A percentile compares a stretch with the other conserved stretches of the same genome.
Evolutionary conservation across 2,113 vertebrate species (phyloP).

Genomic region (Ceyx melanurus): DNA sequence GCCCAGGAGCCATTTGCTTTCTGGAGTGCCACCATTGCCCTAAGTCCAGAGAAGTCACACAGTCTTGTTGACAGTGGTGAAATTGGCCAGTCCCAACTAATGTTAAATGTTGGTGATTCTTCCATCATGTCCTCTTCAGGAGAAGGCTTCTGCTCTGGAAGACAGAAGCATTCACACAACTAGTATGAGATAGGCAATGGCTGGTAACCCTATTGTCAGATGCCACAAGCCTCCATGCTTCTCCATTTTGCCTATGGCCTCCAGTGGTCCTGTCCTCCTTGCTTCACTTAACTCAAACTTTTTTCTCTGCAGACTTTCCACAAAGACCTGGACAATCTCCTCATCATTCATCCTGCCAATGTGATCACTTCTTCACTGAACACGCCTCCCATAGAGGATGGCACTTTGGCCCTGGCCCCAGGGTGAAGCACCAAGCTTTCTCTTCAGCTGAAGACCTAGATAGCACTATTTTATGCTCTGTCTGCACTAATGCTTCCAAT

Average conservation of each 20-base stretch:
- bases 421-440: neutral
- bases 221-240: neutral
- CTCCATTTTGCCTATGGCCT: neutral
- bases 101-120: neutral
- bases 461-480: neutral
- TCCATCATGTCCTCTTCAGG: neutral
- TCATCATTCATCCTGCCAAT: neutral
- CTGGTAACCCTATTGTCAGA: neutral
- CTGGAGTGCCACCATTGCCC: neutral
- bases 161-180: neutral
- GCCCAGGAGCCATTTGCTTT: slow-evolving; percentile 1
- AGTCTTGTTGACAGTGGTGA: neutral
- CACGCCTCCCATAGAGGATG: neutral
- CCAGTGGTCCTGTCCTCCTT: neutral
- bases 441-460: neutral
- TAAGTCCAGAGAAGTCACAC: neutral
- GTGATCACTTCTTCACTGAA: neutral
- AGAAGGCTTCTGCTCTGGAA: neutral
- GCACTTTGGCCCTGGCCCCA: neutral
- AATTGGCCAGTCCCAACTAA: neutral
- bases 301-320: neutral
- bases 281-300: neutral
- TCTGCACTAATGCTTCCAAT: neutral
- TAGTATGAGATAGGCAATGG: neutral
- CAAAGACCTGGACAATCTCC: neutral